A percentile compares a stretch with the other conserved stretches of the same genome.
phyloP scores from a whole-genome alignment of 2,797 vertebrate genomes.

The Pipistrellus kuhlii region DNA sequence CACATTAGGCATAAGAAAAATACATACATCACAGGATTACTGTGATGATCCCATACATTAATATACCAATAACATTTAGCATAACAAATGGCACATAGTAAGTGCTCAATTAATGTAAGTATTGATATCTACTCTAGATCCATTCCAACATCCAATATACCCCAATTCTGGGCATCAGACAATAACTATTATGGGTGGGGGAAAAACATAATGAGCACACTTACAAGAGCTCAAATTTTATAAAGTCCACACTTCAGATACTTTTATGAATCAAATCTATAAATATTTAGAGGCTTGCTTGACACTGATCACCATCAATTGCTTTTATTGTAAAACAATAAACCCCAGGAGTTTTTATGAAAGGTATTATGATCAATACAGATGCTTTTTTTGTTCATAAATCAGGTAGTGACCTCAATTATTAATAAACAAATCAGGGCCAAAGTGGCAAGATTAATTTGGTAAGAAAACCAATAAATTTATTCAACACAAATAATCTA shows the following conservation, averaged over 20 bases:
- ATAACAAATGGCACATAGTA: not conserved
- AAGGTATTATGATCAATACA: constrained; percentile 70
- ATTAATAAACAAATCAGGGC: constrained; percentile 78
- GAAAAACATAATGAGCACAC: not conserved
- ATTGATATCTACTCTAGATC: not conserved
- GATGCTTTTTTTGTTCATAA: constrained; percentile 79
- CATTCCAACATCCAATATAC: not conserved
- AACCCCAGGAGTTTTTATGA: constrained; percentile 76
- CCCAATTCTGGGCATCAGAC: not conserved
- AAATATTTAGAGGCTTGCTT: constrained; percentile 77
- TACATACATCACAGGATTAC: not conserved
- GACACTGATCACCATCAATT: constrained; percentile 70
- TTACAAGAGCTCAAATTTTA: constrained; percentile 58
- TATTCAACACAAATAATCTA: constrained; percentile 81
- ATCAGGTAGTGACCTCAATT: constrained; percentile 73
- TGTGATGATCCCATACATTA: not conserved
- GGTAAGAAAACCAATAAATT: constrained; percentile 75
- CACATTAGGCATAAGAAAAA: not conserved
- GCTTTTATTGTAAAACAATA: constrained; percentile 64
- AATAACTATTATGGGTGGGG: not conserved
- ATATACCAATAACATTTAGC: not conserved
- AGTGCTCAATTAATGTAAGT: not conserved
- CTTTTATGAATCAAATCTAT: constrained; percentile 75
- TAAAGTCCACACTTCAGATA: constrained; percentile 52
- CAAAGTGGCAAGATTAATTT: constrained; percentile 70